Evolutionary conservation across 1,140 invertebrate genomes (phyloP), one percentile per base, ranked within the genome.

Genomic region (Heliconius hermathena): DNA sequence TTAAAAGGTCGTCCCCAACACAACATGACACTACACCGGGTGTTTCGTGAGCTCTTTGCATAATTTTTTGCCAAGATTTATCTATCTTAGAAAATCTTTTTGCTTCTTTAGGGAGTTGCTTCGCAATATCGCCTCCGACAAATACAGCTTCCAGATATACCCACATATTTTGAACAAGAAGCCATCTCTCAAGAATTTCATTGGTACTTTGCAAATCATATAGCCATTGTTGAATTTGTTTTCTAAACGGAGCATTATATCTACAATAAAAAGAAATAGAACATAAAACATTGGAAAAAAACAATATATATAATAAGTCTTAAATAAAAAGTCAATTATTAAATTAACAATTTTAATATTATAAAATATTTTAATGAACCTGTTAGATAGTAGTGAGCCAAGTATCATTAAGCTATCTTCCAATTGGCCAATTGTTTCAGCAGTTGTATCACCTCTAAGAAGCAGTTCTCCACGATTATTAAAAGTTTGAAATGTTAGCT

Each of bases 101-200:
- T 1, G 98, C 98, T 95, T 99, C 98, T 92, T 98, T 98, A 0
- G 99, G 99, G 71, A 99, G 94, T 90, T 99, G 99, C 91, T 99
- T 99, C 16, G 99, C 99, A 87, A 99, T 99, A 87, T 99, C 99
- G 79, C 99, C 99, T 20, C 99, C 99, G 0, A 99, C 98, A 93
- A 99, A 99, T 3, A 99, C 99, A 1, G 99, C 99, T 91, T 99
- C 99, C 13, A 99, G 94, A 92, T 99, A 99, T 0, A 99, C 98
- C 99, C 99, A 99, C 96, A 99, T 97, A 91, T 99, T 99, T 94
- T 99, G 99, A 0, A 99, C 99, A 3, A 99, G 95, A 26, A 99
- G 95, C 99, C 99, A 99, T 78, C 98, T 96, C 94, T 99, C 99
- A 70, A 99, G 95, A 84, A 99, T 99, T 94, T 99, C 99, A 90